Evolutionary conservation across 2,888 invertebrate genomes (phyloP), one percentile per base, ranked within the genome.

Genomic region (Leucophora obtusa): DNA sequence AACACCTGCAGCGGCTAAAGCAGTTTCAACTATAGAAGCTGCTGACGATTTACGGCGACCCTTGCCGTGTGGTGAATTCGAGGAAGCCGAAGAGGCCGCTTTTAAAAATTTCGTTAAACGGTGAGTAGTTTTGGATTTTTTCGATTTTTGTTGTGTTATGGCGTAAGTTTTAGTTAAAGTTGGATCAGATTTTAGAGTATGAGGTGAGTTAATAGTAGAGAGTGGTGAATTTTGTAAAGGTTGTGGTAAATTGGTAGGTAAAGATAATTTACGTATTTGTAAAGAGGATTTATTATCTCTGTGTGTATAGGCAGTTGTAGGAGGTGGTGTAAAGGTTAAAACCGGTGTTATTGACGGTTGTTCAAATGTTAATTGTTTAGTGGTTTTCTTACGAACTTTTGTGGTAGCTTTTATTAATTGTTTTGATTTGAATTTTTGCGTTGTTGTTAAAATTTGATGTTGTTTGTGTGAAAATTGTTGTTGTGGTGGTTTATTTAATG

Each of bases 341-440:
- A 75, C 72, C 59, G 72, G 38, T 1, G 28, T 28, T 28, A 6
- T 28, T 14, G 76, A 56, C 21, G 79, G 28, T 28, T 28, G 28
- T 28, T 82, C 79, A 18, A 88, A 88, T 50, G 85, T 85, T 69
- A 87, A 86, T 83, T 88, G 88, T 81, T 86, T 87, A 2, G 80
- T 86, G 4, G 82, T 38, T 83, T 83, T 83, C 76, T 83, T 82
- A 60, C 87, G 87, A 50, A 87, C 87, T 81, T 87, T 87, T 53
- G 84, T 85, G 28, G 87, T 88, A 53, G 87, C 86, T 82, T 87
- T 86, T 3, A 85, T 81, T 62, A 88, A 79, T 74, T 88, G 86
- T 76, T 86, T 84, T 21, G 87, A 82, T 82, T 85, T 84, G 76
- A 85, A 85, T 82, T 84, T 80, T 80, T 72, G 75, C 38, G 79